Evolutionary conservation across 2,797 vertebrate genomes (phyloP), one percentile per base, ranked within the genome.

Genomic region (Coccyzus lansbergi): DNA sequence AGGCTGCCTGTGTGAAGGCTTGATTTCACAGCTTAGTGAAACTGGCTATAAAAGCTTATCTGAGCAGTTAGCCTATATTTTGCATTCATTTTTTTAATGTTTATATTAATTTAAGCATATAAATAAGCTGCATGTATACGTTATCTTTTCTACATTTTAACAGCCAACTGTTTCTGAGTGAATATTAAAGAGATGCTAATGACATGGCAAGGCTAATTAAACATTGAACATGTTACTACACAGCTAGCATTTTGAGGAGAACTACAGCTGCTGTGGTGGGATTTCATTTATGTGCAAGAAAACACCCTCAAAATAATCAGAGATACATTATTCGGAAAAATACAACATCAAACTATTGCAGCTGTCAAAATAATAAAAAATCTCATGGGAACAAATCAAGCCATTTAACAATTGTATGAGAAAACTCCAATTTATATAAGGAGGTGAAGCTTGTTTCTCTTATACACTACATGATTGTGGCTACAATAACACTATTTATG

Each of bases 141-240:
- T 69, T 52, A 90, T 56, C 63, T 86, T 89, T 70, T 76, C 83
- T 75, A 44, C 68, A 62, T 74, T 94, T 87, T 55, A 93, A 60
- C 62, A 84, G 83, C 34, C 84, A 89, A 86, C 62, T 69, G 85
- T 44, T 88, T 92, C 74, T 79, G 36, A 88, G 55, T 87, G 90
- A 95, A 92, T 90, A 93, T 93, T 93, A 93, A 96, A 87, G 64
- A 83, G 82, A 94, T 88, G 65, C n/a, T 93, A 95, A 94, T 89
- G 76, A 58, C 69, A 74, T 26, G 38, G 75, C 85, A 87, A 58
- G 71, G 68, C 60, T 96, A 96, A 95, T 96, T 94, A 92, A 90
- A 86, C 91, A 93, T 67, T 87, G 84, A 93, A 52, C 22, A 72
- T n/a, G 42, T 51, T 87, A 74, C 89, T 91, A 36, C 52, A 70